These are phyloP conservation scores for Hermodice carunculata DNA, from an alignment of 2,888 invertebrate species.

Conservation along the genomic window DNA sequence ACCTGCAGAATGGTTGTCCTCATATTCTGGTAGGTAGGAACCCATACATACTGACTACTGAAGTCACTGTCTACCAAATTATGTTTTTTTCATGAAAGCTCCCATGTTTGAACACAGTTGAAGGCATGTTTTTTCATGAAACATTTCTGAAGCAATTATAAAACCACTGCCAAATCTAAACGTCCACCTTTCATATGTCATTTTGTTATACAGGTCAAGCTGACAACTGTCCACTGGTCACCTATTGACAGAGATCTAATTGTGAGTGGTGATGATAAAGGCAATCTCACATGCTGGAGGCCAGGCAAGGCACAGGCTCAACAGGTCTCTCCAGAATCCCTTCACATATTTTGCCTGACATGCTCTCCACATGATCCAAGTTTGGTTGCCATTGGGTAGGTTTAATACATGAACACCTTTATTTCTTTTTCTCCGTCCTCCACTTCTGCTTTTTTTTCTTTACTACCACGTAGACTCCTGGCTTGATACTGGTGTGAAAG, in stretches of 20 bases:
- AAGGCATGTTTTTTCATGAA: too few relatives aligned
- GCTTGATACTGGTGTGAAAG: too few relatives aligned
- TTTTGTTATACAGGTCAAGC: conserved; percentile 47
- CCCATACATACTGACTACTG: too few relatives aligned
- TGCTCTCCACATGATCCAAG: conserved; percentile 75
- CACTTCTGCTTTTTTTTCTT: too few relatives aligned
- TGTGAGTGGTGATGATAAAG: conserved; percentile 72
- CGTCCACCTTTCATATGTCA: neutral
- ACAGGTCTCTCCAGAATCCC: conserved; percentile 69
- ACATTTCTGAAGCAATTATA: neutral
- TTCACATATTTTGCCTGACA: conserved; percentile 72
- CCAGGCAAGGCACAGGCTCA: conserved; percentile 65
- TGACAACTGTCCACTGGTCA: conserved; percentile 59
- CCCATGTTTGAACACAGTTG: too few relatives aligned
- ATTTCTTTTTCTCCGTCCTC: too few relatives aligned
- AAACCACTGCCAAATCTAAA: neutral
- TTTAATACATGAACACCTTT: too few relatives aligned
- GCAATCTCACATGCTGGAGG: conserved; percentile 72
- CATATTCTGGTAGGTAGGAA: neutral
- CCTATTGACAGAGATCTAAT: conserved; percentile 56
- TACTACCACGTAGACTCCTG: too few relatives aligned
- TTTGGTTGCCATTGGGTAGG: conserved; percentile 76
- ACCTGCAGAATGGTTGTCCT: too few relatives aligned
- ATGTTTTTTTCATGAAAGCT: too few relatives aligned
- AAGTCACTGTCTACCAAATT: too few relatives aligned